Conservation (phyloP, 2,888 invertebrate species). For the Entomobrya proxima region DNA sequence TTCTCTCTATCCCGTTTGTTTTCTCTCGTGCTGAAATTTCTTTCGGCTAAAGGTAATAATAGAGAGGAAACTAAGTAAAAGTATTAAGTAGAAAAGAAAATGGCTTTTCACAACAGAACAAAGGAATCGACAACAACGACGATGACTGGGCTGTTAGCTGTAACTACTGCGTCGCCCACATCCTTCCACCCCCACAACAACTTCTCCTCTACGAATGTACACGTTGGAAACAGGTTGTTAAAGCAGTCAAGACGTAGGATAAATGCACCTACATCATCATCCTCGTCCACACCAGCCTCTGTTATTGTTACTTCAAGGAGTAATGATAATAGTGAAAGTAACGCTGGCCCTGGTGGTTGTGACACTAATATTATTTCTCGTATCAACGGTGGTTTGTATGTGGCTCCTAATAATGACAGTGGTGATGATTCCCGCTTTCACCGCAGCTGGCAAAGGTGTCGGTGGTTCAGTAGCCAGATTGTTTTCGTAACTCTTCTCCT, state of each 20-base stretch:
- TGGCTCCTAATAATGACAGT: slow-evolving; percentile 20
- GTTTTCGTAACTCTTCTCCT: slow-evolving; percentile 64
- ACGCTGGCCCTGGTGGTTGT: neutral
- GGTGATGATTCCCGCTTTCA: slow-evolving; percentile 50
- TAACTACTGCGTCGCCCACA: slow-evolving; percentile 26
- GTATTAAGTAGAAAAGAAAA: slow-evolving; percentile 55
- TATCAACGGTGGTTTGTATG: slow-evolving; percentile 1
- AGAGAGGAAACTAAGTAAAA: slow-evolving; percentile 21
- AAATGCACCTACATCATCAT: slow-evolving; percentile 20
- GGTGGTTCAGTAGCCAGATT: slow-evolving; percentile 62
- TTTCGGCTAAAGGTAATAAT: slow-evolving; percentile 52
- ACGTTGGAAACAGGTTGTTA: slow-evolving; percentile 48
- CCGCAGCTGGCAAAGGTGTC: slow-evolving; percentile 65
- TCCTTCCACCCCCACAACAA: neutral
- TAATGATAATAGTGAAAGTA: neutral
- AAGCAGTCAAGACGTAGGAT: slow-evolving; percentile 39
- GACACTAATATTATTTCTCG: neutral
- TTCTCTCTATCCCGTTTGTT: neutral
- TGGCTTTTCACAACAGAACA: slow-evolving; percentile 58
- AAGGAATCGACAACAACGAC: slow-evolving; percentile 27
- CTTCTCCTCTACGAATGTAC: neutral
- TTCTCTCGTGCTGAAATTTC: neutral
- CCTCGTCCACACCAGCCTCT: neutral
- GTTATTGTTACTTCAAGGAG: neutral
- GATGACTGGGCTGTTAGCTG: slow-evolving; percentile 25